Evolutionary conservation across 2,888 invertebrate species (phyloP).

Genomic region (Luperina nickerlii): DNA sequence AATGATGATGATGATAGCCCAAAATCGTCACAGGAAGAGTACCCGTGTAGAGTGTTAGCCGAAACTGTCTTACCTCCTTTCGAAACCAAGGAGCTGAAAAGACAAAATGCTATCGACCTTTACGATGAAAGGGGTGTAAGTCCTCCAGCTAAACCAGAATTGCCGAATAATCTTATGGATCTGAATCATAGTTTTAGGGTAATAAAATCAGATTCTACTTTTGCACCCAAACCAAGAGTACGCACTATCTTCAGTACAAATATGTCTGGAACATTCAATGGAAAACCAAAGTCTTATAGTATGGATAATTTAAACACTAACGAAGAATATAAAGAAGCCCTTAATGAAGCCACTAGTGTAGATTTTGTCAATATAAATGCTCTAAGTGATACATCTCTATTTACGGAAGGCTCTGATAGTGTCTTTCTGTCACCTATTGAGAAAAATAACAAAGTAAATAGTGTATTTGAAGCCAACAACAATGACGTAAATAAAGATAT

Average conservation of each 20-base stretch:
- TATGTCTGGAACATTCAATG: constrained; percentile 80
- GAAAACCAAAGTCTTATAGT: constrained; percentile 87
- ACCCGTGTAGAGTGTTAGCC: constrained; percentile 62
- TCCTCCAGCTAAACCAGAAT: constrained; percentile 62
- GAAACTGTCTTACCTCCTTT: constrained; percentile 73
- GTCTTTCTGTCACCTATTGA: constrained; percentile 78
- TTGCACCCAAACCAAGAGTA: constrained; percentile 67
- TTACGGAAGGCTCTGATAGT: constrained; percentile 82
- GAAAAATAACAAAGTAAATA: constrained; percentile 71
- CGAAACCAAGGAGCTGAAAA: constrained; percentile 77
- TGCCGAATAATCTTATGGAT: constrained; percentile 66
- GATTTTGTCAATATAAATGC: constrained; percentile 77
- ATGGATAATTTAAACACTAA: constrained; percentile 81
- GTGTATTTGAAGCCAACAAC: constrained; percentile 57
- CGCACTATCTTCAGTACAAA: constrained; percentile 79
- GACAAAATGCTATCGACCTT: constrained; percentile 82
- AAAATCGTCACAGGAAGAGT: constrained; percentile 65
- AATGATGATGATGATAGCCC: constrained; percentile 78
- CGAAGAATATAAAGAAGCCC: constrained; percentile 76
- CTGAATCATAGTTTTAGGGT: constrained; percentile 66
- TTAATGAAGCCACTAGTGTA: constrained; percentile 85
- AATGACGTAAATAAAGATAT: constrained; percentile 61
- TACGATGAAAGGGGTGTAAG: constrained; percentile 65
- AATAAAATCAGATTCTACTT: constrained; percentile 76
- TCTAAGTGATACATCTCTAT: constrained; percentile 79